Evolutionary conservation across 2,888 invertebrate species (phyloP).

Genomic region (Melanchra persicariae): DNA sequence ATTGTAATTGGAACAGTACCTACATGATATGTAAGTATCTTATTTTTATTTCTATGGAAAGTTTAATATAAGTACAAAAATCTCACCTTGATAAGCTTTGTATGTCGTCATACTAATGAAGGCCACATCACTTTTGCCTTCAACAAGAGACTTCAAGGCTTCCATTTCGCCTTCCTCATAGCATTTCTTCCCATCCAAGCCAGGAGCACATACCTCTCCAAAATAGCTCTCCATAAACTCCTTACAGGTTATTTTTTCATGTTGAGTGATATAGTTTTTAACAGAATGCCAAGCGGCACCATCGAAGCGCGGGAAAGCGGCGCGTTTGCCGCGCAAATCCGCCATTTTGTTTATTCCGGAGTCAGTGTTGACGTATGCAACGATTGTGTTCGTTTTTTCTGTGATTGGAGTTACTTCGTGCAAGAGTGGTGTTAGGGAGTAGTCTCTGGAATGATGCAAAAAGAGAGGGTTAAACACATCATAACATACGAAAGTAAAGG

Average conservation of each 20-base stretch:
- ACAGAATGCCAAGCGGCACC: slow-evolving; percentile 93
- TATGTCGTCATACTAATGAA: slow-evolving; percentile 93
- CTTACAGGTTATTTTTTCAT: slow-evolving; percentile 83
- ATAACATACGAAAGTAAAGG: no score
- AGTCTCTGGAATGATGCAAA: slow-evolving; percentile 82
- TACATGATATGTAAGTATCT: no score
- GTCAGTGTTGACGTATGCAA: slow-evolving; percentile 92
- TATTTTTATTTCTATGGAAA: no score
- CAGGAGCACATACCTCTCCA: slow-evolving; percentile 92
- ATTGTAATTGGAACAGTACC: no score
- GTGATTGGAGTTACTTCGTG: slow-evolving; percentile 91
- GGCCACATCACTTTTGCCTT: slow-evolving; percentile 94
- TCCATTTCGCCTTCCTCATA: slow-evolving; percentile 91
- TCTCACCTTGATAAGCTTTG: slow-evolving; percentile 91
- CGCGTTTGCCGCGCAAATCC: slow-evolving; percentile 93
- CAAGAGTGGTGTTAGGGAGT: slow-evolving; percentile 90
- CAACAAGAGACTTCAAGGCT: slow-evolving; percentile 92
- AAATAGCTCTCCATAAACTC: slow-evolving; percentile 91
- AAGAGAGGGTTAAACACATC: no score
- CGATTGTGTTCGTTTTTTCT: slow-evolving; percentile 91
- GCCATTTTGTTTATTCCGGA: slow-evolving; percentile 90
- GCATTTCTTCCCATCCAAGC: slow-evolving; percentile 77
- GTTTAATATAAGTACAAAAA: no score
- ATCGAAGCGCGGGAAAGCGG: slow-evolving; percentile 95
- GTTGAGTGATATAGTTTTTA: slow-evolving; percentile 81